These are phyloP conservation scores for Cecropterus lyciades DNA, from an alignment of 1,140 invertebrate genomes.

Conservation along the genomic window DNA sequence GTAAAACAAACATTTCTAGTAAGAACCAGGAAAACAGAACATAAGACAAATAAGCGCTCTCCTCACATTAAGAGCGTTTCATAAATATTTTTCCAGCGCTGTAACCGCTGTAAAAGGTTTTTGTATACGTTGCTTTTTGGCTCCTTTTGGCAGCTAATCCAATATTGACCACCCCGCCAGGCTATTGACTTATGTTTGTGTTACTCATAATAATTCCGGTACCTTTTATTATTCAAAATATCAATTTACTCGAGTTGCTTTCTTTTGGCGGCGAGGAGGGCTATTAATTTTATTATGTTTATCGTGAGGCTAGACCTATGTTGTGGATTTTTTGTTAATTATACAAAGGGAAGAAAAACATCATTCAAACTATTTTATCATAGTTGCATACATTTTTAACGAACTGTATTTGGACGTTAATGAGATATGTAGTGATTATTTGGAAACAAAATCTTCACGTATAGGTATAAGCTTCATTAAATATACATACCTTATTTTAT, in stretches of 20 bases:
- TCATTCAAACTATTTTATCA: too few relatives aligned
- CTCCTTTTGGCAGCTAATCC: conserved; percentile 82
- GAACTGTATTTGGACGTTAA: too few relatives aligned
- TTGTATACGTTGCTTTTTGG: conserved; percentile 84
- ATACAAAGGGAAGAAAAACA: background rate
- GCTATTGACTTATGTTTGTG: conserved; percentile 84
- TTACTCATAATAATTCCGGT: conserved; percentile 81
- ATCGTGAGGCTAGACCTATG: conserved; percentile 41
- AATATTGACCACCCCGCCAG: conserved; percentile 81
- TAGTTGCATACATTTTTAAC: too few relatives aligned
- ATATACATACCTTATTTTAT: too few relatives aligned
- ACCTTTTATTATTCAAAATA: conserved; percentile 84
- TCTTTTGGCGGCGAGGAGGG: conserved; percentile 53
- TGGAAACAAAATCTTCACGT: too few relatives aligned
- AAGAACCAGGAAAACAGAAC: conserved; percentile 9
- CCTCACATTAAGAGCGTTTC: conserved; percentile 58
- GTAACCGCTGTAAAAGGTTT: conserved; percentile 83
- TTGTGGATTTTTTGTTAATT: conserved; percentile 20
- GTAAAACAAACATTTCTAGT: background rate
- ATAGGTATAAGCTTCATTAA: too few relatives aligned
- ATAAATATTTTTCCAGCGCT: conserved; percentile 80
- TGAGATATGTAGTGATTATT: too few relatives aligned
- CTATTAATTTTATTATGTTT: conserved; percentile 67
- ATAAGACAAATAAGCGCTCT: conserved; percentile 51
- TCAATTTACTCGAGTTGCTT: conserved; percentile 76